These are phyloP conservation scores for Agrochola lota DNA, from an alignment of 2,888 invertebrate species.

Conservation along the genomic window DNA sequence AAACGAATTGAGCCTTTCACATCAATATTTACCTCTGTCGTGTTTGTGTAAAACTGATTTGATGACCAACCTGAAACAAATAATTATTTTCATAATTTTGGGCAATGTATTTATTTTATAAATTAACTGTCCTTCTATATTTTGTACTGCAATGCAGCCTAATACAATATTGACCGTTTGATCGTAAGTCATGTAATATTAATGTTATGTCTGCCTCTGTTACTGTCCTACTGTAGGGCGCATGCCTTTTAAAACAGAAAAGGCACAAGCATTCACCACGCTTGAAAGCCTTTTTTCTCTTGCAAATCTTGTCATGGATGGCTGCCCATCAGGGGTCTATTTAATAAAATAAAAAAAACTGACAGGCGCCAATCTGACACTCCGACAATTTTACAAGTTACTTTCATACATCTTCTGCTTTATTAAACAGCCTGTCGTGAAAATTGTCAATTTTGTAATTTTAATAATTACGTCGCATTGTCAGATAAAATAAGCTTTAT, in stretches of 20 bases:
- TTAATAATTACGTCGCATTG: too few relatives aligned
- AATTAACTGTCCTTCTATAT: neutral
- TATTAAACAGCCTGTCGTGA: neutral
- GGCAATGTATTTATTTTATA: neutral
- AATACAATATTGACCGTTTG: neutral
- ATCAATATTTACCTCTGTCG: too few relatives aligned
- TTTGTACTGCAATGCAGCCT: neutral
- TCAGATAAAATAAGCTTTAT: too few relatives aligned
- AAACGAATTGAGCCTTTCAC: constrained; percentile 7
- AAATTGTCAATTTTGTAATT: neutral
- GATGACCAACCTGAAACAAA: neutral
- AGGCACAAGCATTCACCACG: neutral
- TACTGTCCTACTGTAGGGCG: too few relatives aligned
- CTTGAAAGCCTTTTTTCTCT: neutral
- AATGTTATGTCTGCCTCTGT: neutral
- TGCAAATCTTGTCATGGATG: neutral
- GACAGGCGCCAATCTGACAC: neutral
- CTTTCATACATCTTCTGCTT: neutral
- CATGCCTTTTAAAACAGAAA: neutral
- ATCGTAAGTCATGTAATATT: too few relatives aligned
- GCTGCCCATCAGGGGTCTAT: neutral
- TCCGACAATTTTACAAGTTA: neutral
- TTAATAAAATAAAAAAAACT: neutral
- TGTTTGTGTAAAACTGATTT: constrained; percentile 3
- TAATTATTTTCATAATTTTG: neutral